These are phyloP conservation scores for Ammodytes marinus DNA, from an alignment of 2,113 vertebrate genomes.

Conservation along the genomic window DNA sequence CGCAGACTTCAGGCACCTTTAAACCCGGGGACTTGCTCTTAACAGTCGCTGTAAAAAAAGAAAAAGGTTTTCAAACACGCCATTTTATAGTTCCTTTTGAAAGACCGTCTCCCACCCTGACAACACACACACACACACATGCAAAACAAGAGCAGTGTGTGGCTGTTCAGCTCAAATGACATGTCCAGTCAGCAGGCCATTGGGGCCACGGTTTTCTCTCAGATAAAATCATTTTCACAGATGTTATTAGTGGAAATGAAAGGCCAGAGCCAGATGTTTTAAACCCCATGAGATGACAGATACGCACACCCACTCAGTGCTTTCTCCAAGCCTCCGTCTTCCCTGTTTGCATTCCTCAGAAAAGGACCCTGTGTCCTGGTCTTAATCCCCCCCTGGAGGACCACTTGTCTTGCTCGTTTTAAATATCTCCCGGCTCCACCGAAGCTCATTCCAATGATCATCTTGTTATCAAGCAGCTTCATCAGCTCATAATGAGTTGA, in stretches of 20 bases:
- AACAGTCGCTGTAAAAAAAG: constrained; percentile 15
- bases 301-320: constrained; percentile 27
- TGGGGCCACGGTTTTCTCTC: constrained; percentile 20
- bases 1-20: constrained; percentile 1
- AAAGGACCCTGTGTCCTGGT: constrained; percentile 10
- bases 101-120: background rate
- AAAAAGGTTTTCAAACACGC: background rate
- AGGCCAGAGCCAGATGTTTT: constrained; percentile 69
- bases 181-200: constrained; percentile 5
- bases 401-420: too few species aligned
- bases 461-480: too few species aligned
- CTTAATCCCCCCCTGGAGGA: too few species aligned
- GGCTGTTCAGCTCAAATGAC: constrained; percentile 25
- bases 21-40: background rate
- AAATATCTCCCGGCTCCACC: too few species aligned
- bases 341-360: constrained; percentile 37
- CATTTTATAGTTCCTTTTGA: constrained; percentile 8
- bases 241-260: constrained; percentile 65
- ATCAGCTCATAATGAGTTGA: too few species aligned
- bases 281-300: constrained; percentile 56
- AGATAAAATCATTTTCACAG: constrained; percentile 74
- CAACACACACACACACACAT: constrained; percentile 4
- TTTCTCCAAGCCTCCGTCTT: background rate
- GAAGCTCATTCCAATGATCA: too few species aligned
- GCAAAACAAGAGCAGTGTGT: constrained; percentile 25